A percentile compares a stretch with the other conserved stretches of the same genome.
Conservation (phyloP, 2,888 invertebrate species). For the Heliconius ethilla region DNA sequence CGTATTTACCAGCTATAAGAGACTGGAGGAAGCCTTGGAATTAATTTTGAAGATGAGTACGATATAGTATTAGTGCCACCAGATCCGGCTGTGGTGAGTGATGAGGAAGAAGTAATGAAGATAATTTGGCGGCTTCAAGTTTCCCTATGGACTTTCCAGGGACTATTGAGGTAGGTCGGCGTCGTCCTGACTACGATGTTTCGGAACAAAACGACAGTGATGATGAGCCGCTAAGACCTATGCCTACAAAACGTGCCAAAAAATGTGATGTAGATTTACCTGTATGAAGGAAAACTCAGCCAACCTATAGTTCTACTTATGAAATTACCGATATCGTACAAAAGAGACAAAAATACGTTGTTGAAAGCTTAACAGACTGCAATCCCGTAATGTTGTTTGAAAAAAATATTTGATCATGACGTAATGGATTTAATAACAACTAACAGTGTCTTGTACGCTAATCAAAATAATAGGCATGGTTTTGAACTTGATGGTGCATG, state of each 20-base stretch:
- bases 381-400: constrained; percentile 44
- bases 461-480: constrained; percentile 44
- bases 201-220: constrained; percentile 39
- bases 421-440: constrained; percentile 31
- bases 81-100: constrained; percentile 44
- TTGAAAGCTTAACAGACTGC: constrained; percentile 45
- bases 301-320: constrained; percentile 44
- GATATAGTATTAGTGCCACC: constrained; percentile 44
- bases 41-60: constrained; percentile 44
- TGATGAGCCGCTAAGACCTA: constrained; percentile 43
- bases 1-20: constrained; percentile 41
- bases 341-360: constrained; percentile 44
- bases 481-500: constrained; percentile 41
- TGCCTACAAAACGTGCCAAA: constrained; percentile 41
- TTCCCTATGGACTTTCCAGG: constrained; percentile 43
- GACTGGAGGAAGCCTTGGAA: constrained; percentile 44
- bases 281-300: constrained; percentile 43
- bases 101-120: constrained; percentile 47
- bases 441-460: constrained; percentile 44
- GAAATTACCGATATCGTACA: constrained; percentile 43
- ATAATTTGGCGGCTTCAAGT: constrained; percentile 42
- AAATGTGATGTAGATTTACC: constrained; percentile 43
- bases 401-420: constrained; percentile 43
- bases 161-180: constrained; percentile 43
- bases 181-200: constrained; percentile 42